A percentile compares a stretch with the other conserved stretches of the same genome.
These are phyloP conservation scores for Masnerella sp. DNA, from an alignment of 2,888 invertebrate genomes.

Conservation along the genomic window DNA sequence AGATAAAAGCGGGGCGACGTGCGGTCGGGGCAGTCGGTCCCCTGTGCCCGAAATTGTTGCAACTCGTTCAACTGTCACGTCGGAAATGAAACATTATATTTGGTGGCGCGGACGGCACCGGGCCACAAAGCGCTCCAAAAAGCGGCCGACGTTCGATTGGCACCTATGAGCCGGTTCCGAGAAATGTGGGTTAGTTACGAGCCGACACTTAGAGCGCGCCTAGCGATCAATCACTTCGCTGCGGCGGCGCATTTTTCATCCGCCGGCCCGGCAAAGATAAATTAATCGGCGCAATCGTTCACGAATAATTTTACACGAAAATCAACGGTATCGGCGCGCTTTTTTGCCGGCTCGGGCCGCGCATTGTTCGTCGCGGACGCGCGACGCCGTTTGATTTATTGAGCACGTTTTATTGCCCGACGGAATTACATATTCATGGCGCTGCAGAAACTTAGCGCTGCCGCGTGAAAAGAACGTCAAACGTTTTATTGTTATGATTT, in stretches of 20 bases:
- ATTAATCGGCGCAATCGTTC: slow-evolving; percentile 46
- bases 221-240: slow-evolving; percentile 37
- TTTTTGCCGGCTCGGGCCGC: slow-evolving; percentile 20
- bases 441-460: slow-evolving; percentile 10
- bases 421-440: slow-evolving; percentile 30
- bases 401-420: slow-evolving; percentile 41
- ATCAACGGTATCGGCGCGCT: slow-evolving; percentile 31
- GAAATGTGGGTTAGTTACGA: slow-evolving; percentile 45
- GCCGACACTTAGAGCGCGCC: slow-evolving; percentile 39
- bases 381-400: slow-evolving; percentile 32
- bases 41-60: neutral
- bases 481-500: slow-evolving; percentile 11
- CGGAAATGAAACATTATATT: slow-evolving; percentile 35
- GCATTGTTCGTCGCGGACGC: slow-evolving; percentile 32
- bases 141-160: slow-evolving; percentile 30
- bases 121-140: slow-evolving; percentile 29
- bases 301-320: slow-evolving; percentile 33
- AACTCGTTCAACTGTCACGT: slow-evolving; percentile 12
- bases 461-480: neutral
- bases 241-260: slow-evolving; percentile 24
- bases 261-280: slow-evolving; percentile 19
- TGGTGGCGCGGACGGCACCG: slow-evolving; percentile 11
- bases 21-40: too few relatives aligned
- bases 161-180: slow-evolving; percentile 30
- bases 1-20: too few relatives aligned